phyloP scores from a whole-genome alignment of 1,140 invertebrate species.

The Drosophila melanica region DNA sequence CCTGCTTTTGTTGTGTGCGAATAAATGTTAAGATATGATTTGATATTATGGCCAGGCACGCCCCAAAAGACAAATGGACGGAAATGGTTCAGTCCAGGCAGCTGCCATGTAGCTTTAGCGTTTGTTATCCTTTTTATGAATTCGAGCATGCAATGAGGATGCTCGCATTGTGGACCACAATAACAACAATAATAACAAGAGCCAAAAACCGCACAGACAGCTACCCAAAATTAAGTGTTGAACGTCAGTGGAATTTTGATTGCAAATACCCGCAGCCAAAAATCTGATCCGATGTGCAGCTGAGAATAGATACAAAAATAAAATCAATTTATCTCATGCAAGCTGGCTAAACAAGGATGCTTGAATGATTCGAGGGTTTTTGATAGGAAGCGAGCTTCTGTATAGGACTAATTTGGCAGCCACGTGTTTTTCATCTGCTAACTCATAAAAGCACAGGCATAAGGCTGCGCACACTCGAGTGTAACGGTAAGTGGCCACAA shows the following conservation, averaged over 20 bases:
- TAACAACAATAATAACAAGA: constrained; percentile 40
- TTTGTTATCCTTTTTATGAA: constrained; percentile 74
- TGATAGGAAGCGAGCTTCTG: neutral
- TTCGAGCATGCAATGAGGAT: constrained; percentile 59
- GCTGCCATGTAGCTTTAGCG: constrained; percentile 68
- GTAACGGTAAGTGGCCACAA: constrained; percentile 41
- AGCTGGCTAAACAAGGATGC: neutral
- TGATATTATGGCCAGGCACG: constrained; percentile 69
- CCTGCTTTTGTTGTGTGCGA: constrained; percentile 31
- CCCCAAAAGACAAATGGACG: constrained; percentile 51
- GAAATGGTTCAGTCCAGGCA: constrained; percentile 41
- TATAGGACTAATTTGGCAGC: constrained; percentile 26
- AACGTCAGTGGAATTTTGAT: constrained; percentile 72
- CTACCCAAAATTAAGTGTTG: constrained; percentile 54
- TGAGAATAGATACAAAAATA: neutral
- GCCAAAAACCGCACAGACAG: constrained; percentile 8
- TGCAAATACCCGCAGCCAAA: constrained; percentile 52
- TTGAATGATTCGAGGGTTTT: neutral
- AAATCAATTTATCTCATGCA: constrained; percentile 26
- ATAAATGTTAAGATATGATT: constrained; percentile 75
- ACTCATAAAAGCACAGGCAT: constrained; percentile 30
- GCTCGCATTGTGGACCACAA: constrained; percentile 36
- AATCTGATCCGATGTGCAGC: constrained; percentile 21
- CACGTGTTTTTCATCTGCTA: constrained; percentile 39
- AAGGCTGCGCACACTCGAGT: constrained; percentile 6